phyloP scores from a whole-genome alignment of 2,888 invertebrate genomes.

The Lithosia quadra region DNA sequence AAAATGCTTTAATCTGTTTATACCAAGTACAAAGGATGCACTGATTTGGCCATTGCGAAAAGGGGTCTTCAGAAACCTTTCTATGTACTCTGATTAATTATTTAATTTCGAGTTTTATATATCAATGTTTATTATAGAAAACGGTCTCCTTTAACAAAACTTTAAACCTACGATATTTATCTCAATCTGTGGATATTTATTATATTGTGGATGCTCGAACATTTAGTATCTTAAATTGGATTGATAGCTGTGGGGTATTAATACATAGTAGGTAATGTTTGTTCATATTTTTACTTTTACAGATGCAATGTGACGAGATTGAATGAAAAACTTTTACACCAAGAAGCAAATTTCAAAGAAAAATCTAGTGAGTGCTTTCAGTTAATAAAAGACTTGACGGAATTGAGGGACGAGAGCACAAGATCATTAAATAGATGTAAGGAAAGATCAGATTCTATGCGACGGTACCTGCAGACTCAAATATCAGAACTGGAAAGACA shows the following conservation, averaged over 20 bases:
- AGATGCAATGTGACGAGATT: slow-evolving; percentile 66
- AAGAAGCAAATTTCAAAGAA: slow-evolving; percentile 65
- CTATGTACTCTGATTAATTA: too few relatives aligned
- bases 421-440: slow-evolving; percentile 65
- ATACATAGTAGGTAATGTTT: background rate
- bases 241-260: background rate
- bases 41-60: too few relatives aligned
- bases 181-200: too few relatives aligned
- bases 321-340: slow-evolving; percentile 70
- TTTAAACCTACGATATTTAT: too few relatives aligned
- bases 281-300: background rate
- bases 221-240: too few relatives aligned
- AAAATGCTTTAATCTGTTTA: too few relatives aligned
- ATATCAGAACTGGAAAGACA: slow-evolving; percentile 78
- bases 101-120: too few relatives aligned
- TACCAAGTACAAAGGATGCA: too few relatives aligned
- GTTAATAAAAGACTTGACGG: slow-evolving; percentile 67
- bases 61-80: too few relatives aligned
- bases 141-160: too few relatives aligned
- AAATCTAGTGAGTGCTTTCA: slow-evolving; percentile 65
- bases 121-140: too few relatives aligned
- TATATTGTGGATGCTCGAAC: too few relatives aligned
- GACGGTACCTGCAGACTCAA: slow-evolving; percentile 72
- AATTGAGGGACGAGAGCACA: slow-evolving; percentile 63
- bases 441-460: slow-evolving; percentile 72